Conservation (phyloP, 2,888 invertebrate genomes). For the Napeogenes inachia region DNA sequence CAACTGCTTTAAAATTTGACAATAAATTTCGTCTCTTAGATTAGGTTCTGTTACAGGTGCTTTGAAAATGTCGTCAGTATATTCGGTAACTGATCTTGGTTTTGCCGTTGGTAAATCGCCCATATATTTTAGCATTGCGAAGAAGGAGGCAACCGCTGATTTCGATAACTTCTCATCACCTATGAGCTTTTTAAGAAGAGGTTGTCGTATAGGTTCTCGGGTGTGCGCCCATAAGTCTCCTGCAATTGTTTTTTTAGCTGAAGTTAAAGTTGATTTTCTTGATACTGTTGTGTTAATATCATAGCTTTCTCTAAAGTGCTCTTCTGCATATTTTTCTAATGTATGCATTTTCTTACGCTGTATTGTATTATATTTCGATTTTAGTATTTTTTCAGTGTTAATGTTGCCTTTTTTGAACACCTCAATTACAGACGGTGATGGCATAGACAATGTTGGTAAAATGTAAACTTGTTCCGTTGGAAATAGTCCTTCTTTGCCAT, state of each 20-base stretch:
- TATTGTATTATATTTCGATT: constrained; percentile 73
- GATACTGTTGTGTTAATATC: constrained; percentile 74
- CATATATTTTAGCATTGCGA: constrained; percentile 87
- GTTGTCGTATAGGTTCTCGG: constrained; percentile 88
- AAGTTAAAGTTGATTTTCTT: constrained; percentile 80
- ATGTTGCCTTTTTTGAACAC: constrained; percentile 79
- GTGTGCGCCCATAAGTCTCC: constrained; percentile 91
- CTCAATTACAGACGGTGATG: constrained; percentile 81
- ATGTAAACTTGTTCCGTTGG: constrained; percentile 92
- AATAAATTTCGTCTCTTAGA: constrained; percentile 93
- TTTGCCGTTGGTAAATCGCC: constrained; percentile 93
- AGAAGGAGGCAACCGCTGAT: constrained; percentile 85
- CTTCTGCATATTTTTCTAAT: constrained; percentile 88
- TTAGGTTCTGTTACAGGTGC: constrained; percentile 84
- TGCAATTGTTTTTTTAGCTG: constrained; percentile 79
- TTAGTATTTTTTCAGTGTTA: constrained; percentile 59
- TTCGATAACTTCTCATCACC: constrained; percentile 83
- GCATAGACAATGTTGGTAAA: constrained; percentile 87
- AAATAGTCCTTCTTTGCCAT: constrained; percentile 87
- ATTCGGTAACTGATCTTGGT: constrained; percentile 85
- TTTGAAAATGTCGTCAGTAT: constrained; percentile 92
- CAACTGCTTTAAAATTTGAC: constrained; percentile 95
- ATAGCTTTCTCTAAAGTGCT: constrained; percentile 83
- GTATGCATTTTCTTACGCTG: constrained; percentile 87
- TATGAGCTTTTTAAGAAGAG: constrained; percentile 85